Evolutionary conservation across 1,140 invertebrate genomes (phyloP).

Genomic region (Cyrtorhinus lividipennis): DNA sequence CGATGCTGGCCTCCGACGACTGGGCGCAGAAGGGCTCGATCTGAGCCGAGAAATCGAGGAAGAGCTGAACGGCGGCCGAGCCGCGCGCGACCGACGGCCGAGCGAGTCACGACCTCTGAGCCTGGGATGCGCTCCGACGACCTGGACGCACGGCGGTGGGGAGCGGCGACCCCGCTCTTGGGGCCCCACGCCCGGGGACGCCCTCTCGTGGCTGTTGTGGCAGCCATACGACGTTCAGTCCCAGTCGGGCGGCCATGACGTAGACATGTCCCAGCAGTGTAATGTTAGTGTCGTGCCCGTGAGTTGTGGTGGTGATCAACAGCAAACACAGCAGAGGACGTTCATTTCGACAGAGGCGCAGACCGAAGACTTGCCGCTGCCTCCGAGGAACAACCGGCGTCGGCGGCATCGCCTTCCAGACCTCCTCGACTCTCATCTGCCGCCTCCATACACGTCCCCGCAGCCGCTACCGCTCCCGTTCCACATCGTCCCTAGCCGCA

Average conservation of each 20-base stretch:
- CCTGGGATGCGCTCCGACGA: not conserved
- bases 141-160: not conserved
- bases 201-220: slow-evolving; percentile 28
- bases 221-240: slow-evolving; percentile 26
- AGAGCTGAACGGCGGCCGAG: not conserved
- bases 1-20: slow-evolving; percentile 10
- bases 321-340: slow-evolving; percentile 21
- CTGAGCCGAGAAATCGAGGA: slow-evolving; percentile 11
- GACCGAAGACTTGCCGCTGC: slow-evolving; percentile 27
- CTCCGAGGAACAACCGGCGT: slow-evolving; percentile 24
- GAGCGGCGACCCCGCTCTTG: slow-evolving; percentile 1
- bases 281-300: slow-evolving; percentile 19
- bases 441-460: slow-evolving; percentile 32
- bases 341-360: slow-evolving; percentile 30
- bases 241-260: slow-evolving; percentile 10
- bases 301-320: slow-evolving; percentile 13
- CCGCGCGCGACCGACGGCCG: not conserved
- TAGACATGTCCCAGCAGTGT: slow-evolving; percentile 14
- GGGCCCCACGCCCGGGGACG: slow-evolving; percentile 22
- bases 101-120: not conserved
- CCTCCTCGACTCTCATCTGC: slow-evolving; percentile 36
- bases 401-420: slow-evolving; percentile 32
- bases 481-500: slow-evolving; percentile 23
- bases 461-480: slow-evolving; percentile 22
- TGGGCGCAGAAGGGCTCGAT: slow-evolving; percentile 1